Evolutionary conservation across 2,888 invertebrate genomes (phyloP).

Genomic region (Lumbricus terrestris): DNA sequence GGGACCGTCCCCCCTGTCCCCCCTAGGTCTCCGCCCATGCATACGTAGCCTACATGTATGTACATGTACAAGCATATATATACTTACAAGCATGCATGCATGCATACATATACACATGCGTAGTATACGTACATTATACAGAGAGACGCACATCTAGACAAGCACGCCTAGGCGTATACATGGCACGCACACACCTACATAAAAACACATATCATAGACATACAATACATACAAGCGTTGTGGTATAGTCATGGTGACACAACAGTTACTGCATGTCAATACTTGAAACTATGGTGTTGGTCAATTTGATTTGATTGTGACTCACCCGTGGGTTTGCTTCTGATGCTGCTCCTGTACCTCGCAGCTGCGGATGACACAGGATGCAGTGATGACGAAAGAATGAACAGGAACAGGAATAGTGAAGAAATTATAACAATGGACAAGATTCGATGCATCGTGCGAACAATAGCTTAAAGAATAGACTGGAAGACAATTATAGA

Average conservation of each 20-base stretch:
- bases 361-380: not conserved
- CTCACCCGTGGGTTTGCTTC: not conserved
- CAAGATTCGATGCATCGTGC: not conserved
- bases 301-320: not conserved
- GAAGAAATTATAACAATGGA: not conserved
- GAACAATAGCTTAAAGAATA: not conserved
- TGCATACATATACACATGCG: no score
- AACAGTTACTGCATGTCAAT: no score
- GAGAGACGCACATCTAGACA: no score
- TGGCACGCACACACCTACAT: no score
- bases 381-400: not conserved
- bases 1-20: no score
- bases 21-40: no score
- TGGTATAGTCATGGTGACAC: no score
- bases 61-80: not conserved
- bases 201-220: no score
- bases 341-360: not conserved
- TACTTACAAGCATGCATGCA: not conserved
- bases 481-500: not conserved
- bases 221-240: no score
- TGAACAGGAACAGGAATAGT: not conserved
- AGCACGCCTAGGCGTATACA: no score
- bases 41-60: no score
- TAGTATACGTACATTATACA: no score
- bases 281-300: not conserved